Evolutionary conservation across 2,888 invertebrate genomes (phyloP), one percentile per base, ranked within the genome.

Genomic region (Nomada ruficornis): DNA sequence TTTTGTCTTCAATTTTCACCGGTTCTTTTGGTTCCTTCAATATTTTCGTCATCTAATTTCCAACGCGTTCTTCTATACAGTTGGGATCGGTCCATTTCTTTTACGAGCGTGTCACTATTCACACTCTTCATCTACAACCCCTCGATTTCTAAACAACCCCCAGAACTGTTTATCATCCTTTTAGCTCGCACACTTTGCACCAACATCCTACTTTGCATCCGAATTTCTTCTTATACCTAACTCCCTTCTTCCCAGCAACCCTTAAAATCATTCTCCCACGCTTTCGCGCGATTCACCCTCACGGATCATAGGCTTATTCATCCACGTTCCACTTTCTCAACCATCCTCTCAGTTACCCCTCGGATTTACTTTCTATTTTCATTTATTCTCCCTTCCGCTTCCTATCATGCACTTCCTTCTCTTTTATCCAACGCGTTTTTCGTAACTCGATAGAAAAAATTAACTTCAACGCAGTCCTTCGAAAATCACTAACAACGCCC

Each of bases 291-390:
- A 20, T 65, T 44, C 44, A 55, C 55, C 55, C 54, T 18, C 44
- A 13, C 29, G 55, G 57, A 67, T 57, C 47, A 59, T 74, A 74
- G 29, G 47, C 36, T 74, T 67, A 67, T 36, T 18, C 44, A 47
- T 20, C 65, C 29, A 26, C 47, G 20, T n/a, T 50, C 15, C 42
- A 47, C 44, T 29, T 42, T 63, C 54, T 36, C 47, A 44, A 50
- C 52, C 18, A 36, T 36, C 20, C 11, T 47, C 10, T 3, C 47
- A 11, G 47, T 15, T 47, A 15, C 47, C 47, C 47, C 47, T 47
- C 47, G 47, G 36, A 47, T 47, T 47, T 47, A 3, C 47, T 15
- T 47, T 47, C 47, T 15, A 47, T 47, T 2, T 47, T 11, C 11
- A 47, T 47, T 47, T 47, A 15, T 47, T 0, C 15, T 3, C 13